Conservation (phyloP, 1,140 invertebrate genomes). For the Calephelis nemesis region DNA sequence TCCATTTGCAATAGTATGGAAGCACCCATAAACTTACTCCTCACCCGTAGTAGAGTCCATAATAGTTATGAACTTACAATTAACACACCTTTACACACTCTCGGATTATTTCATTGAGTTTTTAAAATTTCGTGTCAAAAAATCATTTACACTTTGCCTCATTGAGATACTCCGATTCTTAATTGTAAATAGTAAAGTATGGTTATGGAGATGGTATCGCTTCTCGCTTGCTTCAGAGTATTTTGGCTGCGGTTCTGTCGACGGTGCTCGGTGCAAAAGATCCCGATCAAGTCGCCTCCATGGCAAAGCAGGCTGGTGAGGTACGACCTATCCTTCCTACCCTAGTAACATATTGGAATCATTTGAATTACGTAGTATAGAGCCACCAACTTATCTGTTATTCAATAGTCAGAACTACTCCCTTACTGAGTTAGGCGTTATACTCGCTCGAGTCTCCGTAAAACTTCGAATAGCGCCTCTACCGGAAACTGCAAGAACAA, state of each 20-base stretch:
- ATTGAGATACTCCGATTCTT: conserved; percentile 55
- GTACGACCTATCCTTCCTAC: conserved; percentile 82
- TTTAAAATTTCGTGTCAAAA: background rate
- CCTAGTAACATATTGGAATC: conserved; percentile 35
- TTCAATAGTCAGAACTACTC: too few relatives aligned
- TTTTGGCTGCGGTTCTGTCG: conserved; percentile 93
- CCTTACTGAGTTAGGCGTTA: too few relatives aligned
- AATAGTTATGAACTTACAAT: conserved; percentile 52
- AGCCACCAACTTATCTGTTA: background rate
- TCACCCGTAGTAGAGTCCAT: conserved; percentile 56
- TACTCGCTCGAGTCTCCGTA: too few relatives aligned
- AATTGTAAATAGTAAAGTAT: conserved; percentile 75
- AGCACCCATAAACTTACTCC: conserved; percentile 56
- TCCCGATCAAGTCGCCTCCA: conserved; percentile 91
- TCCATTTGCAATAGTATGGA: conserved; percentile 27
- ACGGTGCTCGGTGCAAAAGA: conserved; percentile 92
- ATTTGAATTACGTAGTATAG: conserved; percentile 6
- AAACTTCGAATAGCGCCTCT: too few relatives aligned
- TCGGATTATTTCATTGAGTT: conserved; percentile 52
- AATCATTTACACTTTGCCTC: conserved; percentile 22
- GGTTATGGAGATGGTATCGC: conserved; percentile 75
- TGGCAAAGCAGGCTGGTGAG: conserved; percentile 96
- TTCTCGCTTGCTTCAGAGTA: conserved; percentile 86
- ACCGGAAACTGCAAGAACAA: too few relatives aligned
- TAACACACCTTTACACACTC: conserved; percentile 50